These are phyloP conservation scores for Marasmarcha lunaedactyla DNA, from an alignment of 2,888 invertebrate species.

Conservation along the genomic window DNA sequence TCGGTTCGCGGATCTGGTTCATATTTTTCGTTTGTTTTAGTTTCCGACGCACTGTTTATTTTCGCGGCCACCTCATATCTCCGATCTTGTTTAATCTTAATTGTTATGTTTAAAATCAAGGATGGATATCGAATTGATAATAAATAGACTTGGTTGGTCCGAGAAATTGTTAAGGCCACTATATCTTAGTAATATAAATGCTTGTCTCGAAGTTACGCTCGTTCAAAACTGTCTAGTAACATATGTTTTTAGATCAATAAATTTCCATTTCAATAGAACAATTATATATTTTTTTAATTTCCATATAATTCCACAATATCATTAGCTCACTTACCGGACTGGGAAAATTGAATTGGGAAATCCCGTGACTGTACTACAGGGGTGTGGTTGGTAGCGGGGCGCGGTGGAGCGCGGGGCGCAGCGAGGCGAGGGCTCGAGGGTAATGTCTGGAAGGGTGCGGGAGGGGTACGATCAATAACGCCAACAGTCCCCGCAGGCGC, in stretches of 20 bases:
- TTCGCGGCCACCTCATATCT: slow-evolving; percentile 1
- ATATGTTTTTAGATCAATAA: too few species aligned
- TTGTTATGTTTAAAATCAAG: too few species aligned
- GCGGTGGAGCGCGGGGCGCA: slow-evolving; percentile 36
- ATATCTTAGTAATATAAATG: too few species aligned
- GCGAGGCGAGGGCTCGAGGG: slow-evolving; percentile 36
- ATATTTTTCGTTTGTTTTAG: slow-evolving; percentile 2
- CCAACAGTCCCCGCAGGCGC: slow-evolving; percentile 63
- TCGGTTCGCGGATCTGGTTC: background rate
- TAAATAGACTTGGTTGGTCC: too few species aligned
- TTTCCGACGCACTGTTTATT: background rate
- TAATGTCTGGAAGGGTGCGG: slow-evolving; percentile 43
- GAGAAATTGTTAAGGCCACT: too few species aligned
- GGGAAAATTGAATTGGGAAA: slow-evolving; percentile 64
- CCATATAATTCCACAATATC: slow-evolving; percentile 3
- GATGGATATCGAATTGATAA: too few species aligned
- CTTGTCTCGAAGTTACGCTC: too few species aligned
- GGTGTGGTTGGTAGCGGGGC: slow-evolving; percentile 58
- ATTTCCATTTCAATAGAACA: too few species aligned
- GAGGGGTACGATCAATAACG: slow-evolving; percentile 49
- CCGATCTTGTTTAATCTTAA: too few species aligned
- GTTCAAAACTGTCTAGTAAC: too few species aligned
- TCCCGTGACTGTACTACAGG: slow-evolving; percentile 61
- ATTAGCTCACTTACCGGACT: slow-evolving; percentile 26
- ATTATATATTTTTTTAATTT: background rate